phyloP scores from a whole-genome alignment of 2,888 invertebrate species.

The Thera obeliscata region DNA sequence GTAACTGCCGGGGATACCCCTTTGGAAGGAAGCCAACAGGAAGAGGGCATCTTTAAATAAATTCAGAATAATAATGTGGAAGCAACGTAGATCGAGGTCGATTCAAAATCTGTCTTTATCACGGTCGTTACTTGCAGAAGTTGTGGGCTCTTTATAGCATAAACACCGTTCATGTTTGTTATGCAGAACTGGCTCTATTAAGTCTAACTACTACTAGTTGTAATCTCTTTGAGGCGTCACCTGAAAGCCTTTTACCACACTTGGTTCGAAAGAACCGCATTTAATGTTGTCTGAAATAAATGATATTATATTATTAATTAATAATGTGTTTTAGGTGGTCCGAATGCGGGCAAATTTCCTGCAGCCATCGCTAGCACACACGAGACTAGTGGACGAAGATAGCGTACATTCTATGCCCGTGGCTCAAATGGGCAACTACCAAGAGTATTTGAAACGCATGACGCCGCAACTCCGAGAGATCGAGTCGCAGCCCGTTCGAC shows the following conservation, averaged over 20 bases:
- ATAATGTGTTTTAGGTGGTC: conserved; percentile 84
- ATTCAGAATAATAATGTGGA: conserved; percentile 72
- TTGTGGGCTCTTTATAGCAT: no score
- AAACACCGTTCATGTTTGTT: no score
- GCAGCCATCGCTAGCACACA: conserved; percentile 90
- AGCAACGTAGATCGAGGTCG: no score
- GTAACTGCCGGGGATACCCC: conserved; percentile 79
- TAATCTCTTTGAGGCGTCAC: no score
- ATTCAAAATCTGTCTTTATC: no score
- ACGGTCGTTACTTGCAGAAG: no score
- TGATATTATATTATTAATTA: no score
- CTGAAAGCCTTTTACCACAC: no score
- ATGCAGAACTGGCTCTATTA: conserved; percentile 53
- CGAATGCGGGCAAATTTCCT: conserved; percentile 97
- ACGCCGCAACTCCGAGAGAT: conserved; percentile 96
- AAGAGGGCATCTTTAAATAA: conserved; percentile 76
- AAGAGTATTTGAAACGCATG: conserved; percentile 98
- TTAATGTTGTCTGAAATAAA: no score
- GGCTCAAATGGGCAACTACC: conserved; percentile 99
- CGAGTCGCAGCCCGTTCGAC: conserved; percentile 96
- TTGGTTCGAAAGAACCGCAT: no score
- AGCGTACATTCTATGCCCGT: conserved; percentile 97
- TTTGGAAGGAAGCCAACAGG: conserved; percentile 79
- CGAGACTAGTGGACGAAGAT: conserved; percentile 93
- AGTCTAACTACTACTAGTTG: no score